Conservation (phyloP, 1,140 invertebrate species). For the Ditylenchus dipsaci region DNA sequence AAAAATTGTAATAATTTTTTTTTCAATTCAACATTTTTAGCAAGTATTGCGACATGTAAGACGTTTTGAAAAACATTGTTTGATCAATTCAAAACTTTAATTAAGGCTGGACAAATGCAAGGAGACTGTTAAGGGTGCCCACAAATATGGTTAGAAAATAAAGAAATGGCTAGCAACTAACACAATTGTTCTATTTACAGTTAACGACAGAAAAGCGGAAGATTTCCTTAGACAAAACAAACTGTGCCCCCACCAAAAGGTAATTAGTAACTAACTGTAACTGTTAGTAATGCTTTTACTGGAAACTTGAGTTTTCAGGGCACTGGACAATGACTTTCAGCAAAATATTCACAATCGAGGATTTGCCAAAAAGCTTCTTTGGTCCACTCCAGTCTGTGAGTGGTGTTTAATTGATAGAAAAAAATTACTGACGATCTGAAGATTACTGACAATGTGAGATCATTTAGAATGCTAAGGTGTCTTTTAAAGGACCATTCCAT, state of each 20-base stretch:
- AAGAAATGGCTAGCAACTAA: constrained; percentile 11
- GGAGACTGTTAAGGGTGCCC: constrained; percentile 56
- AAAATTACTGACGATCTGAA: no score
- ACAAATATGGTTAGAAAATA: constrained; percentile 45
- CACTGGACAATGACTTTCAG: constrained; percentile 59
- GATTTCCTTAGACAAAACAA: constrained; percentile 52
- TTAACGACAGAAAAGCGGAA: constrained; percentile 41
- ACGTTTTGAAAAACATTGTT: no score
- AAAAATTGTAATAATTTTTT: neutral
- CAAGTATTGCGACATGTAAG: constrained; percentile 55
- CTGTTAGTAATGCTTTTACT: no score
- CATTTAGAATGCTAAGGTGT: no score
- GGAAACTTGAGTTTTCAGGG: no score
- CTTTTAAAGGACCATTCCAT: no score
- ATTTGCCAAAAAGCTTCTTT: constrained; percentile 57
- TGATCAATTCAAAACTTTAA: no score
- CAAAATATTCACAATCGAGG: constrained; percentile 57
- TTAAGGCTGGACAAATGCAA: constrained; percentile 52
- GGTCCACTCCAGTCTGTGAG: constrained; percentile 55
- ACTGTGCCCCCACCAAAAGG: constrained; percentile 54
- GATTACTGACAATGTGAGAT: no score
- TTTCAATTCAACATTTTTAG: constrained; percentile 34
- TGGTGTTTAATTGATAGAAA: no score
- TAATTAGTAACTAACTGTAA: no score
- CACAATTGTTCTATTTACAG: neutral